Evolutionary conservation across 2,797 vertebrate genomes (phyloP).

Genomic region (Gastrophryne carolinensis): DNA sequence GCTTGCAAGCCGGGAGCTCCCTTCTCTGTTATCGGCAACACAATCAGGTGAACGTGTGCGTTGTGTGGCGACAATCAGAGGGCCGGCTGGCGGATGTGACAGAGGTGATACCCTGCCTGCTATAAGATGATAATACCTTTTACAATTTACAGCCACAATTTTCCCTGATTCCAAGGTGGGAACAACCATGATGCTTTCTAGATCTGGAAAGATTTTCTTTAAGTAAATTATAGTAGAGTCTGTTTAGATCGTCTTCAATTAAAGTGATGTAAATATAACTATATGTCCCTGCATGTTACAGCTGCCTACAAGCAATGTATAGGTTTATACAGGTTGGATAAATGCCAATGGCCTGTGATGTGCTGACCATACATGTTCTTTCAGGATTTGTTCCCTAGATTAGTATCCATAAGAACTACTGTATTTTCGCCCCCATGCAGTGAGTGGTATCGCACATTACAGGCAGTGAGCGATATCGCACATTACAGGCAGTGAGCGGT

Average conservation of each 20-base stretch:
- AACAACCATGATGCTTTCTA: conserved; percentile 79
- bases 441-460: no score
- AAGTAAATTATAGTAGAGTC: conserved; percentile 78
- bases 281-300: conserved; percentile 26
- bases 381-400: no score
- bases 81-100: conserved; percentile 79
- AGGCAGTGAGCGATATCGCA: no score
- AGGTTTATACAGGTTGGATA: no score
- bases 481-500: no score
- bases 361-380: no score
- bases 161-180: conserved; percentile 87
- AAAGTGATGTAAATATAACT: conserved; percentile 61
- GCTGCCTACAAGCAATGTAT: not conserved
- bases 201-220: conserved; percentile 69
- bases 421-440: no score
- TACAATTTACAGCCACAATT: conserved; percentile 86
- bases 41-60: conserved; percentile 84
- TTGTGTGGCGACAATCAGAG: conserved; percentile 68
- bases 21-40: conserved; percentile 95
- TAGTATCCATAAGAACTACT: no score
- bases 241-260: conserved; percentile 73
- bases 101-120: conserved; percentile 82
- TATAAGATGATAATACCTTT: conserved; percentile 88
- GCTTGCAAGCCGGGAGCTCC: conserved; percentile 85
- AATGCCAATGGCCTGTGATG: no score